Base-by-base conservation (phyloP, 2,797 vertebrate genomes). In the Typhlichthys subterraneus region DNA sequence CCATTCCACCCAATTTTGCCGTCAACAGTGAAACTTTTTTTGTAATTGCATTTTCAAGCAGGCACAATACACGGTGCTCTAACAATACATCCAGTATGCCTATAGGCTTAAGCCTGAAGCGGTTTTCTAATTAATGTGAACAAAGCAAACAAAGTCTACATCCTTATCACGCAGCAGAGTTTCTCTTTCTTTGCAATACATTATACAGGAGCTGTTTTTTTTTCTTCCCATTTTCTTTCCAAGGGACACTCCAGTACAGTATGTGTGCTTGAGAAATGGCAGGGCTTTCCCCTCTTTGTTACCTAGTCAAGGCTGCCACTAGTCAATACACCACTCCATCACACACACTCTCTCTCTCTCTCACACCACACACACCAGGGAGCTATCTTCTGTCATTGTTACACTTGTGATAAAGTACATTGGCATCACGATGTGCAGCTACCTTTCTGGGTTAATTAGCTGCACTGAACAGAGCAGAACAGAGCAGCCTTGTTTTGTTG, bases 381-480 rank as follows among this genome's bases (percentile, higher is more conserved):
- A 86, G 69, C 79, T 73, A 72, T 78, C 62, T 74, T 80, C 72
- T 85, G 69, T 80, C 50, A 68, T 73, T 80, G 66, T 75, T 81
- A 45, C 77, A 73, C 65, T 73, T 12, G 57, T 86, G 80, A 85
- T 86, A 73, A 88, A 87, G 77, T 80, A 79, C 72, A 70, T 74
- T 69, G 67, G 80, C 82, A 76, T 87, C 83, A 80, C 75, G 72
- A 83, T 72, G 76, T 83, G 49, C 73, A 71, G 71, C 74, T 80
- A 82, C 81, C 83, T 85, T 83, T 70, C 73, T 72, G 79, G 75
- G 86, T 89, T 88, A 86, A 88, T 88, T 88, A 88, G 83, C 66
- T 63, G 67, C 52, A 45, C 38, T 46, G 50, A n/a, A 45, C 38
- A 51, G 50, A n/a, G 3, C 46, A 48, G 46, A n/a, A 4, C 46